Evolutionary conservation across 2,797 vertebrate genomes (phyloP).

Genomic region (Coilia nasus): DNA sequence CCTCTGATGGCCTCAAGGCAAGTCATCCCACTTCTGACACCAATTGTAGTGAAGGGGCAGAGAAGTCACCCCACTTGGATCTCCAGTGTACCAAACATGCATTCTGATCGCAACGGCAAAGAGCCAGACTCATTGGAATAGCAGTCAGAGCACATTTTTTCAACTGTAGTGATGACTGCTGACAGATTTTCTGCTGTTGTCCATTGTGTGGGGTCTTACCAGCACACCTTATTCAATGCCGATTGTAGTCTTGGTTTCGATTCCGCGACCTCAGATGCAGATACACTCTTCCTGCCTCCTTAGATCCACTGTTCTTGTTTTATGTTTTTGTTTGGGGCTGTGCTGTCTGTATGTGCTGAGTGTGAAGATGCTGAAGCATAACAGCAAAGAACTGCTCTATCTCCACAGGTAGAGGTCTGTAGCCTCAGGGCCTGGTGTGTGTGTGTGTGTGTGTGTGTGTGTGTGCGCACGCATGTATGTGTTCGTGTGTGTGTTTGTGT

Average conservation of each 20-base stretch:
- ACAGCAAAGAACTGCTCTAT: not conserved
- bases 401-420: not conserved
- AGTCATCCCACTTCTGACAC: too few species aligned
- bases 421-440: not conserved
- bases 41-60: too few species aligned
- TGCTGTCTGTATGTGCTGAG: not conserved
- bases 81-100: too few species aligned
- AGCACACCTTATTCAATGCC: not conserved
- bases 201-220: not conserved
- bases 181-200: too few species aligned
- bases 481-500: slow-evolving; percentile 16
- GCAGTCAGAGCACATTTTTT: too few species aligned
- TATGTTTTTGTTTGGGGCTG: not conserved
- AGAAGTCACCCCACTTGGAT: too few species aligned
- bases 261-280: not conserved
- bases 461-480: not conserved
- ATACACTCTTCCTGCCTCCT: not conserved
- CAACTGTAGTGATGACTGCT: too few species aligned
- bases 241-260: not conserved
- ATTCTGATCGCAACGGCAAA: too few species aligned
- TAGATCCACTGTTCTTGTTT: not conserved
- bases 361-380: not conserved
- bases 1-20: too few species aligned
- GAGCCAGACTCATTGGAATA: too few species aligned
- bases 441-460: slow-evolving; percentile 9